Evolutionary conservation across 2,888 invertebrate genomes (phyloP).

Genomic region (Drosophila anomalata): DNA sequence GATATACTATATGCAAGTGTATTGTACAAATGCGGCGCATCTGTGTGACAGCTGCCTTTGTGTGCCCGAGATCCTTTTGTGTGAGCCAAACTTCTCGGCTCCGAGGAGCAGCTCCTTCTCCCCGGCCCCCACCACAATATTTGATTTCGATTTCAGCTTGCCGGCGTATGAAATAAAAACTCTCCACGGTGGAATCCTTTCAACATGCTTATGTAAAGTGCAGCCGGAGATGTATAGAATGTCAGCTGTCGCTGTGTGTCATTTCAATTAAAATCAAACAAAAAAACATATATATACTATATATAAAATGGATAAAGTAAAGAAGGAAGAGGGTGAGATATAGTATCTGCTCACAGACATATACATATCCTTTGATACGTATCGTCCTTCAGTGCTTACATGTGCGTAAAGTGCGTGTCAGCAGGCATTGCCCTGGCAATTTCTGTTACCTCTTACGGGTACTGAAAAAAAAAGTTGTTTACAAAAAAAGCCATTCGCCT

Average conservation of each 20-base stretch:
- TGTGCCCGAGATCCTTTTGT: constrained; percentile 37
- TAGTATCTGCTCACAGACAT: constrained; percentile 4
- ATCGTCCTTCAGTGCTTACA: constrained; percentile 51
- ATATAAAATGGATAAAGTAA: background rate
- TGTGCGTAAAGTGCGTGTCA: constrained; percentile 52
- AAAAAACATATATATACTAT: constrained; percentile 11
- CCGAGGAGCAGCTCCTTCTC: background rate
- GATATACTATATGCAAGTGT: constrained; percentile 10
- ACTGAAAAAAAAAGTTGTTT: constrained; percentile 4
- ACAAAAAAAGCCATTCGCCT: constrained; percentile 23
- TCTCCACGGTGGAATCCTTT: constrained; percentile 45
- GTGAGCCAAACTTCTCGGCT: background rate
- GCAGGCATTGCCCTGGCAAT: constrained; percentile 1
- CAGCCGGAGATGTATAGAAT: constrained; percentile 32
- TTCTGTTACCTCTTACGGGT: constrained; percentile 5
- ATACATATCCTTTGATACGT: constrained; percentile 41
- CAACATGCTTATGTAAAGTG: constrained; percentile 46
- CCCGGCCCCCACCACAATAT: constrained; percentile 11
- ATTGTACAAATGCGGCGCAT: constrained; percentile 15
- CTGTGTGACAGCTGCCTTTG: constrained; percentile 31
- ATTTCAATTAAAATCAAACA: constrained; percentile 74
- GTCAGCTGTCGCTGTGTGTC: constrained; percentile 48
- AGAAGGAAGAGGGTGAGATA: background rate
- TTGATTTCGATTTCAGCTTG: constrained; percentile 58
- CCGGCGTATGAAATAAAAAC: constrained; percentile 56